A percentile compares a stretch with the other conserved stretches of the same genome.
phyloP scores from a whole-genome alignment of 2,888 invertebrate genomes.

The Ametastegia equiseti region DNA sequence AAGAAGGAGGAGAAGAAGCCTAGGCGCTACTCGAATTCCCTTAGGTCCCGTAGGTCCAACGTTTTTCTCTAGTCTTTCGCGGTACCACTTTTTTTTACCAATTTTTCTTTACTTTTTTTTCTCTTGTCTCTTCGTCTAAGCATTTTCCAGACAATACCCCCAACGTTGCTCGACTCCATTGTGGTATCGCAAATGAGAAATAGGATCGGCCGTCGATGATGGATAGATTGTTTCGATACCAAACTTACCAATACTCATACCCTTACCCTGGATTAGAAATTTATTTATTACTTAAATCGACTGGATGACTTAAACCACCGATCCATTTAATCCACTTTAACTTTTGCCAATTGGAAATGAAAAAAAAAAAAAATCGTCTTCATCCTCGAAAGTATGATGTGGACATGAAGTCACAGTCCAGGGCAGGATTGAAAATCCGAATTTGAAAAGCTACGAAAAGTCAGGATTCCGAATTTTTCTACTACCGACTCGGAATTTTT shows the following conservation, averaged over 20 bases:
- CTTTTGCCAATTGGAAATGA: too few species aligned
- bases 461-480: too few species aligned
- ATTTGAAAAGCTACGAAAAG: too few species aligned
- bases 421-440: too few species aligned
- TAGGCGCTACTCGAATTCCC: neutral
- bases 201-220: neutral
- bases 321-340: too few species aligned
- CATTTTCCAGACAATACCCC: neutral
- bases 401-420: too few species aligned
- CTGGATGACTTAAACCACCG: too few species aligned
- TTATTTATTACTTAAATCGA: too few species aligned
- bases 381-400: too few species aligned
- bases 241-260: neutral
- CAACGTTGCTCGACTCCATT: slow-evolving; percentile 4
- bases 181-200: neutral
- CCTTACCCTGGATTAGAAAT: neutral
- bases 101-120: neutral
- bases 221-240: slow-evolving; percentile 30
- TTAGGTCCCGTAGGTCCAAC: slow-evolving; percentile 15
- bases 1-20: too few species aligned
- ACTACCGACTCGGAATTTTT: too few species aligned
- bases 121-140: neutral
- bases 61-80: neutral
- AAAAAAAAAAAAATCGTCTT: too few species aligned
- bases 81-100: neutral